phyloP scores from a whole-genome alignment of 2,113 vertebrate genomes.

The Shinisaurus crocodilurus region DNA sequence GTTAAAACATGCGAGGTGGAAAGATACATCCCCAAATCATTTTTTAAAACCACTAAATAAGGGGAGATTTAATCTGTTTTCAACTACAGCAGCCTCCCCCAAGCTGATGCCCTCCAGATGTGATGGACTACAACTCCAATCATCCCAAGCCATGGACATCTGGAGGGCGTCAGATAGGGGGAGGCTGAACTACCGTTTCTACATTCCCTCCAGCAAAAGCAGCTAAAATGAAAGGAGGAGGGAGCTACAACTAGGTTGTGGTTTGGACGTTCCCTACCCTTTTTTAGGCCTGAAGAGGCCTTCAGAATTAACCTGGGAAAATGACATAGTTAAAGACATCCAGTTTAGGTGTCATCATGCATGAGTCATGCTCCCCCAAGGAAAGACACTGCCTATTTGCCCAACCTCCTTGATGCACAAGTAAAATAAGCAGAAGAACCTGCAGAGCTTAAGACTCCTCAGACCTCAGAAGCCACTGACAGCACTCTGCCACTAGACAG shows the following conservation, averaged over 20 bases:
- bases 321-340: constrained; percentile 10
- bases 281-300: background rate
- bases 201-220: background rate
- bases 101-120: no score
- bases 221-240: background rate
- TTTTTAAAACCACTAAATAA: background rate
- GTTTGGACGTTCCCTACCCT: background rate
- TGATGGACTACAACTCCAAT: no score
- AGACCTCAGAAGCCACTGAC: constrained; percentile 28
- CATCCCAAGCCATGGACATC: no score
- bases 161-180: no score
- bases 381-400: background rate
- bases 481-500: constrained; percentile 14
- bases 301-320: background rate
- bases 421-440: constrained; percentile 43
- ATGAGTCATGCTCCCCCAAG: constrained; percentile 26
- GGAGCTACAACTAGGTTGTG: background rate
- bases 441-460: background rate
- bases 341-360: background rate
- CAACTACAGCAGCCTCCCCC: background rate
- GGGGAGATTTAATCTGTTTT: background rate
- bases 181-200: background rate
- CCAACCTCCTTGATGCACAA: constrained; percentile 3
- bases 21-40: background rate
- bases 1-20: background rate